Percentiles rank a stretch among this genome's conserved stretches.
Conservation (phyloP, 2,888 invertebrate species). For the Drosophila rellima region DNA sequence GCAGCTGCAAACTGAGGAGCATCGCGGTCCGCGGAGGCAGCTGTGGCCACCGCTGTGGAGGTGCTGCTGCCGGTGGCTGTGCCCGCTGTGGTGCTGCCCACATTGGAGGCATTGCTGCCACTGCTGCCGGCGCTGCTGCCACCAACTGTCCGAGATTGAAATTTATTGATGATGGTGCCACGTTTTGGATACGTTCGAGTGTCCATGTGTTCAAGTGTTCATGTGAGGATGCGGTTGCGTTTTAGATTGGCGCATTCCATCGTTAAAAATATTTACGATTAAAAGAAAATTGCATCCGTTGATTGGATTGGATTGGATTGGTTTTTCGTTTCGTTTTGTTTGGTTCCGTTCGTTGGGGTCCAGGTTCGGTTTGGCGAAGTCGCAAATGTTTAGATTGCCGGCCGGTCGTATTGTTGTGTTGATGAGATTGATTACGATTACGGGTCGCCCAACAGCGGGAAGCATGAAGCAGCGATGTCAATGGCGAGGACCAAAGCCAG, state of each 20-base stretch:
- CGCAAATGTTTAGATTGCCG: slow-evolving; percentile 35
- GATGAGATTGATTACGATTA: slow-evolving; percentile 79
- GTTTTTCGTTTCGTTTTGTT: slow-evolving; percentile 38
- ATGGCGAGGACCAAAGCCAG: slow-evolving; percentile 24
- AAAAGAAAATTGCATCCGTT: slow-evolving; percentile 82
- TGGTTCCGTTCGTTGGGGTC: slow-evolving; percentile 28
- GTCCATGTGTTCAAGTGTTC: slow-evolving; percentile 30
- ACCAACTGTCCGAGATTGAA: slow-evolving; percentile 80
- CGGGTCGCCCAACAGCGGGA: slow-evolving; percentile 30
- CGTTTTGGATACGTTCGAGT: slow-evolving; percentile 41
- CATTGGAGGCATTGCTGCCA: slow-evolving; percentile 78
- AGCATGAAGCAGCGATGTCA: slow-evolving; percentile 7
- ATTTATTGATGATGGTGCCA: slow-evolving; percentile 80
- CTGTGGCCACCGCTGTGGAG: slow-evolving; percentile 62
- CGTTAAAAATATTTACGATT: slow-evolving; percentile 76
- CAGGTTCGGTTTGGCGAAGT: slow-evolving; percentile 25
- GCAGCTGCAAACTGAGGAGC: slow-evolving; percentile 83
- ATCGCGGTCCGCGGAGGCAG: slow-evolving; percentile 61
- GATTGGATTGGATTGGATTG: slow-evolving; percentile 73
- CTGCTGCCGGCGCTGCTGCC: slow-evolving; percentile 80
- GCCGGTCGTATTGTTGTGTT: slow-evolving; percentile 66
- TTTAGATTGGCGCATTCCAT: slow-evolving; percentile 72
- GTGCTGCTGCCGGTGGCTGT: slow-evolving; percentile 69
- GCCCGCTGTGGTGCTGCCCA: slow-evolving; percentile 69
- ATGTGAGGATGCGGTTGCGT: slow-evolving; percentile 62